Evolutionary conservation across 2,113 vertebrate species (phyloP).

Genomic region (Crypturellus undulatus): DNA sequence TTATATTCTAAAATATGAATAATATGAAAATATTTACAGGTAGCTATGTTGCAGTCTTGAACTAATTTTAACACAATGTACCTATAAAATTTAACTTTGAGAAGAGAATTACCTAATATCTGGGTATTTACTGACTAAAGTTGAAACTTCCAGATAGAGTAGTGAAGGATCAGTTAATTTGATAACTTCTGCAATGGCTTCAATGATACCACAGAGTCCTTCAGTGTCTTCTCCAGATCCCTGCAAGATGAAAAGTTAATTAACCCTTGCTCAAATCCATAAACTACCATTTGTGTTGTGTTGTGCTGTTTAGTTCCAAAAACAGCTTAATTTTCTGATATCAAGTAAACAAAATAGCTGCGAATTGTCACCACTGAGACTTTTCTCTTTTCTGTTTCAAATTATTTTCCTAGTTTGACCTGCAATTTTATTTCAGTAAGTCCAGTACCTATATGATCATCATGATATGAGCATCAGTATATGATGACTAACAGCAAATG

Average conservation of each 20-base stretch:
- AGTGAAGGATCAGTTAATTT: conserved; percentile 97
- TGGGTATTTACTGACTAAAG: conserved; percentile 95
- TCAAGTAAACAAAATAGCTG: background rate
- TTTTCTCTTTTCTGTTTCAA: background rate
- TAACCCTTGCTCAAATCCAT: background rate
- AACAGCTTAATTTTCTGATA: background rate
- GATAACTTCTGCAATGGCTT: conserved; percentile 94
- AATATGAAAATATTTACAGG: background rate
- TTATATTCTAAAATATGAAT: background rate
- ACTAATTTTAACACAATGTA: background rate
- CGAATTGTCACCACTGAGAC: background rate
- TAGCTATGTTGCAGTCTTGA: background rate
- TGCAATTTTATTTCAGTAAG: no score
- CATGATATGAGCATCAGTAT: no score
- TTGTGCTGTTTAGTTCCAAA: background rate
- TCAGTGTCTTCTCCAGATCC: conserved; percentile 86
- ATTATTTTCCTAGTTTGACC: no score
- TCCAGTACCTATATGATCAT: no score
- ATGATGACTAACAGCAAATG: no score
- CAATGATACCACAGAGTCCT: conserved; percentile 89
- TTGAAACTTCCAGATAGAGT: conserved; percentile 95
- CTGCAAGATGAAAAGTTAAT: conserved; percentile 34
- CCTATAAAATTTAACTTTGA: background rate
- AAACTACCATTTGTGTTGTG: background rate
- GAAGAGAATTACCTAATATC: conserved; percentile 89